Conservation (phyloP, 64 coral and sea anemone species). For the Stylophora pistillata region DNA sequence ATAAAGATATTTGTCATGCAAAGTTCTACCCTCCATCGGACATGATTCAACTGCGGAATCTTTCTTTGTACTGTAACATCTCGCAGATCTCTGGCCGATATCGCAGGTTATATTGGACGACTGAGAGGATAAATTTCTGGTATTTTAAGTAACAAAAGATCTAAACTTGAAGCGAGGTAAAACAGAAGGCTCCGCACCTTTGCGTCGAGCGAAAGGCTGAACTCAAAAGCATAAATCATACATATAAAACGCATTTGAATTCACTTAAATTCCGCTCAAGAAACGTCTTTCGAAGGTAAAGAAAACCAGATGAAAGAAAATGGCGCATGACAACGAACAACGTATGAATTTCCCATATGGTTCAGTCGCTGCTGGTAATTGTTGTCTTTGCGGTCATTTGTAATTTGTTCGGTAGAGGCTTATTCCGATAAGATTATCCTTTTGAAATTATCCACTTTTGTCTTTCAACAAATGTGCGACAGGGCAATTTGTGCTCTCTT, state of each 20-base stretch:
- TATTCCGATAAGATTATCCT: slow-evolving; percentile 51
- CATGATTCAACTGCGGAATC: background rate
- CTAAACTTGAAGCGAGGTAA: background rate
- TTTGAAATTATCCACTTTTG: slow-evolving; percentile 28
- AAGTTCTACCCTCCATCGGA: background rate
- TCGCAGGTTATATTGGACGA: background rate
- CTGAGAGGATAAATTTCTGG: slow-evolving; percentile 1
- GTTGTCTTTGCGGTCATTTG: background rate
- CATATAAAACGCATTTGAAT: background rate
- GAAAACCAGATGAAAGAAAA: background rate
- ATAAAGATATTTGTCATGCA: background rate
- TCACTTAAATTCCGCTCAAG: background rate
- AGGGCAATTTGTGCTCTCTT: background rate
- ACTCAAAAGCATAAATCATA: background rate
- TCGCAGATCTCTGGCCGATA: background rate
- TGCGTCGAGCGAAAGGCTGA: background rate
- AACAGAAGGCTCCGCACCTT: background rate
- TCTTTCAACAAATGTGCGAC: background rate
- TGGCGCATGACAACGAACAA: no score
- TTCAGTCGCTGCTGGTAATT: background rate
- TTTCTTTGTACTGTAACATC: background rate
- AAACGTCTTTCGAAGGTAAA: background rate
- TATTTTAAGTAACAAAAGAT: slow-evolving; percentile 28
- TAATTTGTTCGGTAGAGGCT: slow-evolving; percentile 33
- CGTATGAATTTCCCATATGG: background rate